These are phyloP conservation scores for Anarhynchus alexandrinus DNA, from an alignment of 2,113 vertebrate species.

Conservation along the genomic window DNA sequence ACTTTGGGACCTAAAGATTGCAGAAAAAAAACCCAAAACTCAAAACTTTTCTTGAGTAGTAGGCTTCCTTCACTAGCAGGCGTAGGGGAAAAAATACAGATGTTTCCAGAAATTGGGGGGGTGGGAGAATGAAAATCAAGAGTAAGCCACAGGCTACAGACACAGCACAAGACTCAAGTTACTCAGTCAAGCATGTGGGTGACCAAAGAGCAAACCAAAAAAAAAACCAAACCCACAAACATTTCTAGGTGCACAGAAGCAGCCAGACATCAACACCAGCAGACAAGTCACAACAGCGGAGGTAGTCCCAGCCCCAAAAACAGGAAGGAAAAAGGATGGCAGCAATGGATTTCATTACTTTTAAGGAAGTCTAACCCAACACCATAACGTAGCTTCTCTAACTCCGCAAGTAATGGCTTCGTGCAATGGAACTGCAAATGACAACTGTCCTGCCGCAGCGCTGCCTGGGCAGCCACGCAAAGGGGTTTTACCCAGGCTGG, in stretches of 20 bases:
- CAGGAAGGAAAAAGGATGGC: not conserved
- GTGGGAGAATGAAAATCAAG: not conserved
- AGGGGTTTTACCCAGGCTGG: not conserved
- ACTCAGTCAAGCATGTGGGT: not conserved
- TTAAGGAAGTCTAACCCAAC: not conserved
- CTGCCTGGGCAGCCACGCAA: accelerated
- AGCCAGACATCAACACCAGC: not conserved
- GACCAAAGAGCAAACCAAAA: not conserved
- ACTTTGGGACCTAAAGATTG: not conserved
- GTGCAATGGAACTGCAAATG: not conserved
- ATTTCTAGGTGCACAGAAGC: not conserved
- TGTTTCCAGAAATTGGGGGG: not conserved
- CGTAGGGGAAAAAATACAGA: not conserved
- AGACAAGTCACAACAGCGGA: not conserved
- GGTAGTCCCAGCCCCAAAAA: not conserved
- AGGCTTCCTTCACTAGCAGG: not conserved
- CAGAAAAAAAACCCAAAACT: not conserved
- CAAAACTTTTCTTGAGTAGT: not conserved
- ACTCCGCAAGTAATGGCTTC: not conserved
- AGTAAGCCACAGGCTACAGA: not conserved
- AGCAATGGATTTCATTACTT: not conserved
- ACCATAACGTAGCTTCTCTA: accelerated
- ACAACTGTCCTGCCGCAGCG: not conserved
- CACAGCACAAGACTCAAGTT: not conserved
- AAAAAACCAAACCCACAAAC: not conserved